Evolutionary conservation across 2,113 vertebrate species (phyloP).

Genomic region (Limnothrissa miodon): DNA sequence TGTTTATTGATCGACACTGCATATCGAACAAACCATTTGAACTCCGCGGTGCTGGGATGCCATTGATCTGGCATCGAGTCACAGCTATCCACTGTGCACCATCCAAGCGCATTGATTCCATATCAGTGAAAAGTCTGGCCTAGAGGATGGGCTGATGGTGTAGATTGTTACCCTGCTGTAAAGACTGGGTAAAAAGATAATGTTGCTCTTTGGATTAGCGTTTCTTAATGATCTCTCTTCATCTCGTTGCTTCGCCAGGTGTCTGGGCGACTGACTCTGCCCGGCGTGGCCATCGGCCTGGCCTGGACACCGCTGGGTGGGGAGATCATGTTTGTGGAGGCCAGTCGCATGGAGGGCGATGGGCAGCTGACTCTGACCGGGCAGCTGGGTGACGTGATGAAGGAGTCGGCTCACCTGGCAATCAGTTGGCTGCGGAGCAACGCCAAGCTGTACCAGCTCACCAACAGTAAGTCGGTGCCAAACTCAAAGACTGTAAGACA

Average conservation of each 20-base stretch:
- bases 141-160: not conserved
- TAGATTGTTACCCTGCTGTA: not conserved
- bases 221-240: not conserved
- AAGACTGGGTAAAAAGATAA: not conserved
- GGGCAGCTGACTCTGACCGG: conserved; percentile 93
- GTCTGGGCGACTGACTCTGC: conserved; percentile 87
- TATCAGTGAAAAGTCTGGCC: not conserved
- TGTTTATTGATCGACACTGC: not conserved
- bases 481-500: not conserved
- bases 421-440: conserved; percentile 97
- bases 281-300: conserved; percentile 90
- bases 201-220: not conserved
- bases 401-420: conserved; percentile 93
- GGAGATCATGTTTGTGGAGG: conserved; percentile 98
- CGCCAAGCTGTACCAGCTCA: conserved; percentile 85
- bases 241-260: conserved; percentile 69
- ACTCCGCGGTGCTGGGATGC: not conserved
- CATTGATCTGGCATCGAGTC: not conserved
- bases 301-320: conserved; percentile 94
- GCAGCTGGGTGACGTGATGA: conserved; percentile 94
- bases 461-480: conserved; percentile 71
- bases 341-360: conserved; percentile 93
- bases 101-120: not conserved
- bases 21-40: not conserved
- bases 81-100: not conserved